Percentiles rank a stretch among this genome's conserved stretches.
Evolutionary conservation across 2,113 vertebrate species (phyloP).

Genomic region (Neolamprologus hecqui): DNA sequence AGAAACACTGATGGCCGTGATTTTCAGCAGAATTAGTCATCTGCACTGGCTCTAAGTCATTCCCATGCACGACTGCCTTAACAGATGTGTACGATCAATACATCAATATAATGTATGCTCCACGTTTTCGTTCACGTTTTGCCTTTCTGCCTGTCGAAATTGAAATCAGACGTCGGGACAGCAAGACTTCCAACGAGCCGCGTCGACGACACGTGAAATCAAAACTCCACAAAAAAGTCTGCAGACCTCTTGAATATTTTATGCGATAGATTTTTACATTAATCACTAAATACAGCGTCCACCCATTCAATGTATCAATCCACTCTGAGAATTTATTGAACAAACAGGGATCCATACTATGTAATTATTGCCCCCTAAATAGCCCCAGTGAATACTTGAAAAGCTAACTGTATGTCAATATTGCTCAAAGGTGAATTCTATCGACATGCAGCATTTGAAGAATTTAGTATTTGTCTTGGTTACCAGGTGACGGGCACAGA

Average conservation of each 20-base stretch:
- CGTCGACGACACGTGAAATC: neutral
- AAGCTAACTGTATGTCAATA: slow-evolving; percentile 60
- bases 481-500: slow-evolving; percentile 39
- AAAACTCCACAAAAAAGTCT: neutral
- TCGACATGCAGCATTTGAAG: slow-evolving; percentile 37
- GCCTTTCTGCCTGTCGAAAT: neutral
- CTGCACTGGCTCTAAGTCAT: neutral
- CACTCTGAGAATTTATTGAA: slow-evolving; percentile 40
- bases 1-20: neutral
- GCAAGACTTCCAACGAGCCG: neutral
- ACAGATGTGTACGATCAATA: slow-evolving; percentile 9
- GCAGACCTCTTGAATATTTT: neutral
- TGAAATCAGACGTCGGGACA: neutral
- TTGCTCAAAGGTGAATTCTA: slow-evolving; percentile 39
- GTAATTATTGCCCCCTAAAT: slow-evolving; percentile 62
- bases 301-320: slow-evolving; percentile 31
- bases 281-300: slow-evolving; percentile 17
- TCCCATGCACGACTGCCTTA: neutral
- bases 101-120: neutral
- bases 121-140: neutral
- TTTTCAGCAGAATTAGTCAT: neutral
- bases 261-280: slow-evolving; percentile 24
- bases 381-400: slow-evolving; percentile 55
- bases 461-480: slow-evolving; percentile 32
- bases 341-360: slow-evolving; percentile 53